Evolutionary conservation across 2,113 vertebrate species (phyloP).

Genomic region (Petrocephalus zakoni): DNA sequence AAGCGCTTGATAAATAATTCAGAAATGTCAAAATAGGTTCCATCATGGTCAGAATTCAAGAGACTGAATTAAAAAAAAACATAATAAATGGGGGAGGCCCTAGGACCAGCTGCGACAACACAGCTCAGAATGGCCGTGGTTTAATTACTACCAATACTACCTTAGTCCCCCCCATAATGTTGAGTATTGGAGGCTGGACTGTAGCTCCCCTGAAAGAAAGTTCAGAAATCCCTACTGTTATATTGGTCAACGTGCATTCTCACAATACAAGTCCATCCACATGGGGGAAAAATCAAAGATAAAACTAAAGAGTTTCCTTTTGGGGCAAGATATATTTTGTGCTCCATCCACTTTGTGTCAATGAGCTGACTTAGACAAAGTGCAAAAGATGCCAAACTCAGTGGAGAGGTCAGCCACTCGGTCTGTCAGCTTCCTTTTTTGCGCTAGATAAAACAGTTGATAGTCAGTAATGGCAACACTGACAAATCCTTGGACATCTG

Average conservation of each 20-base stretch:
- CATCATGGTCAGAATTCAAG: neutral
- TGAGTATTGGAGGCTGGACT: neutral
- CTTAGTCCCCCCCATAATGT: neutral
- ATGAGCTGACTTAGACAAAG: neutral
- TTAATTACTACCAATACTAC: neutral
- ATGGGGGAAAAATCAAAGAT: neutral
- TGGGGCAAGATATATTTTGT: neutral
- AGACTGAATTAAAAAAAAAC: neutral
- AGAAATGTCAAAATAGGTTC: neutral
- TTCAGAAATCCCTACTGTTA: neutral
- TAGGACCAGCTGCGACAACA: neutral
- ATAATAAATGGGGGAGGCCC: neutral
- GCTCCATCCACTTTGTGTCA: neutral
- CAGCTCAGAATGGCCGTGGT: neutral
- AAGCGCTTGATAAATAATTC: no score
- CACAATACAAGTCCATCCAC: neutral
- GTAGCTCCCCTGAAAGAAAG: neutral
- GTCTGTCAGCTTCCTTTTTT: slow-evolving; percentile 17
- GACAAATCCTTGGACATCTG: slow-evolving; percentile 29
- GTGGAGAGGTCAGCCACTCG: slow-evolving; percentile 8
- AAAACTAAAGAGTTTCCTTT: neutral
- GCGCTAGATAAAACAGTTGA: slow-evolving; percentile 27
- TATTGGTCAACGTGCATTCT: neutral
- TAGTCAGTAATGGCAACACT: slow-evolving; percentile 20
- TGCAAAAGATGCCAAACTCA: slow-evolving; percentile 24